Conservation (phyloP, 2,888 invertebrate genomes). For the Dasysyrphus tricinctus region DNA sequence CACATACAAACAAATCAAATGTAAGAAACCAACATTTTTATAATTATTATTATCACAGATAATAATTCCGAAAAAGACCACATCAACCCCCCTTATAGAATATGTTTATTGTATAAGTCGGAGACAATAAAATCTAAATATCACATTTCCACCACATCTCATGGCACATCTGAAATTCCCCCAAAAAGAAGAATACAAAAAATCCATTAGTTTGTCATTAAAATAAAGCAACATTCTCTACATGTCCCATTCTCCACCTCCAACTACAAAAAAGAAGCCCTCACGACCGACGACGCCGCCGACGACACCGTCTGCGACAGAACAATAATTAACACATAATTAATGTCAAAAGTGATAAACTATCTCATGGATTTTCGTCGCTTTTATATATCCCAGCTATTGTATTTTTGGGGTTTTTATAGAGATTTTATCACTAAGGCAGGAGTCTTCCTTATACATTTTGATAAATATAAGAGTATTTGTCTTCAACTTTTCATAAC, state of each 20-base stretch:
- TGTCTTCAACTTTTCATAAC: conserved; percentile 1
- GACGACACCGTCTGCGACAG: conserved; percentile 66
- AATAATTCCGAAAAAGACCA: conserved; percentile 40
- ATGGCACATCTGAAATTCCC: conserved; percentile 1
- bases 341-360: conserved; percentile 74
- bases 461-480: conserved; percentile 3
- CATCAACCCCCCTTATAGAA: conserved; percentile 40
- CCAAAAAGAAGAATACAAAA: conserved; percentile 1
- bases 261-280: conserved; percentile 17
- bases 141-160: background rate
- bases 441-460: background rate
- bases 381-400: conserved; percentile 7
- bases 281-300: background rate
- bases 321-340: conserved; percentile 75
- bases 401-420: conserved; percentile 41
- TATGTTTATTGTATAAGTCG: background rate
- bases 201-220: conserved; percentile 35
- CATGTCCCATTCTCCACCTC: conserved; percentile 25
- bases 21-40: conserved; percentile 48
- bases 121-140: conserved; percentile 52
- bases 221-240: conserved; percentile 41
- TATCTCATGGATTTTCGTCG: conserved; percentile 52
- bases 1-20: conserved; percentile 42
- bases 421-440: conserved; percentile 49
- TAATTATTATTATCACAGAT: conserved; percentile 55